A percentile compares a stretch with the other conserved stretches of the same genome.
Evolutionary conservation across 1,140 invertebrate genomes (phyloP).

Genomic region (Ceratina calcarata): DNA sequence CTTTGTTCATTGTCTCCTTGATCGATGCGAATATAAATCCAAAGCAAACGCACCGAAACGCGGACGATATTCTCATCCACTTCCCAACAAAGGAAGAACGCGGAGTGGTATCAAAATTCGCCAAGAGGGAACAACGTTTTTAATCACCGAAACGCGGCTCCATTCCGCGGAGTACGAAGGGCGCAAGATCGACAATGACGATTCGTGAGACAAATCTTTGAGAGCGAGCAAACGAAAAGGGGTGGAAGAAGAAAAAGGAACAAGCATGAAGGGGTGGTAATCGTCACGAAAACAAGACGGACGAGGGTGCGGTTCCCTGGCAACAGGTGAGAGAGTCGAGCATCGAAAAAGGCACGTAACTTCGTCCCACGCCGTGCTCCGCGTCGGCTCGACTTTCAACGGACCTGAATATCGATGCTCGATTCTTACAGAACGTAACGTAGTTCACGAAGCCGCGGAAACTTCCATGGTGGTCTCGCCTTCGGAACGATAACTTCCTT

Average conservation of each 20-base stretch:
- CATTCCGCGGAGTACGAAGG: not conserved
- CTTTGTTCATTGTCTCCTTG: too few species aligned
- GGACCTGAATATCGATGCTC: conserved; percentile 55
- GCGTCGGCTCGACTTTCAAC: conserved; percentile 17
- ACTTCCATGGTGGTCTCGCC: conserved; percentile 1
- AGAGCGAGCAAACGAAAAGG: not conserved
- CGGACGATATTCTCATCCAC: too few species aligned
- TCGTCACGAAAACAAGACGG: conserved; percentile 38
- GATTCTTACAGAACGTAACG: conserved; percentile 9
- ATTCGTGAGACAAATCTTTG: not conserved
- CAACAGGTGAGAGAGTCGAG: conserved; percentile 63
- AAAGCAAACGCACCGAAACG: too few species aligned
- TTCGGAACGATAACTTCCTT: not conserved
- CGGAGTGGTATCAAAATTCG: too few species aligned
- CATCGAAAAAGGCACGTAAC: conserved; percentile 54
- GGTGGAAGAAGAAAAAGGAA: not conserved
- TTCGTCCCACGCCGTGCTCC: conserved; percentile 28
- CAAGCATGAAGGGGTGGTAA: not conserved
- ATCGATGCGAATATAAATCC: too few species aligned
- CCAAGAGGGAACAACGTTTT: too few species aligned
- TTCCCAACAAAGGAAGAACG: too few species aligned
- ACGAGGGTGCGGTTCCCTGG: conserved; percentile 42
- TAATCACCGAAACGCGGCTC: too few species aligned
- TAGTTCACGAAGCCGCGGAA: conserved; percentile 10
- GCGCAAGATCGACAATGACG: not conserved